Conservation (phyloP, 2,888 invertebrate species). For the Alloscopus bannaensis region DNA sequence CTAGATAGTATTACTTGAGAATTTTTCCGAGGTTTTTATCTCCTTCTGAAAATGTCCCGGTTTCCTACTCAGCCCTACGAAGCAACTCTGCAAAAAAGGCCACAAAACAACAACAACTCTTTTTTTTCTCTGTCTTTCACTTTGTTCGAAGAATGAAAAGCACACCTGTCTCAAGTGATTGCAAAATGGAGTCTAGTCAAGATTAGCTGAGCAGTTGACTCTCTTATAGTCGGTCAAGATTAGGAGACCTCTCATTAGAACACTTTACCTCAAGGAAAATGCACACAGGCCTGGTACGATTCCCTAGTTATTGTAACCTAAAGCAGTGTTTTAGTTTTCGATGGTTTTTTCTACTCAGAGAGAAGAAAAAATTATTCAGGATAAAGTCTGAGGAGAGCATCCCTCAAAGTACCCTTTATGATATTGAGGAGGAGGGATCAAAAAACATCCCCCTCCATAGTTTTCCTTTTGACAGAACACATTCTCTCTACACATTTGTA, state of each 20-base stretch:
- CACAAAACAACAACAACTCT: conserved; percentile 40
- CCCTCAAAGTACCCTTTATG: too few species aligned
- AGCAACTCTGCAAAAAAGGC: too few species aligned
- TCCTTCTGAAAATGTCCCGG: too few species aligned
- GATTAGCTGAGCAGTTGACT: conserved; percentile 38
- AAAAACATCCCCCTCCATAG: too few species aligned
- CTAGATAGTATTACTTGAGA: conserved; percentile 17
- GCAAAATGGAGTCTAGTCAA: conserved; percentile 53
- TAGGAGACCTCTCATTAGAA: conserved; percentile 44
- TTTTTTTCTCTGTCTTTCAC: too few species aligned
- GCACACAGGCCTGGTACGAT: too few species aligned
- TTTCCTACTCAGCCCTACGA: too few species aligned
- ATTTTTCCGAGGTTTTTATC: conserved; percentile 48
- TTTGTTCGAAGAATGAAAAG: conserved; percentile 23
- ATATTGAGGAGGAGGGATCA: too few species aligned
- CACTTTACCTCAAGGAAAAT: conserved; percentile 11
- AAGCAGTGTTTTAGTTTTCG: not conserved
- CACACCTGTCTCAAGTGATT: conserved; percentile 52
- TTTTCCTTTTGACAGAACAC: too few species aligned
- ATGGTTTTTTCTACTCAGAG: not conserved
- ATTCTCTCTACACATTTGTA: too few species aligned
- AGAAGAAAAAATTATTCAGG: too few species aligned
- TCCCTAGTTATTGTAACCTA: conserved; percentile 27
- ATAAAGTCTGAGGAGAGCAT: too few species aligned
- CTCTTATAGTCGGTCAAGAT: conserved; percentile 57